Percentiles rank a stretch among this genome's conserved stretches.
Evolutionary conservation across 2,113 vertebrate species (phyloP).

Genomic region (Ovis aries): ARS-UI_Ramb_v3.0 NC_056057.1:84305001-84305500

Average conservation of each 20-base stretch:
- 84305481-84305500: too few species aligned
- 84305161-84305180: not conserved
- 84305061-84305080: too few species aligned
- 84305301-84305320: not conserved
- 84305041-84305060: not conserved
- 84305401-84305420: too few species aligned
- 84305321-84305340: not conserved
- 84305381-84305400: not conserved
- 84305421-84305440: too few species aligned
- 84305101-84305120: not conserved
- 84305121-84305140: not conserved
- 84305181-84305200: not conserved
- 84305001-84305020: fast-evolving
- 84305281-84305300: not conserved
- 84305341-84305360: not conserved
- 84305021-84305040: not conserved
- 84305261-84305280: not conserved
- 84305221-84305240: not conserved
- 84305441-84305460: too few species aligned
- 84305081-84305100: not conserved
- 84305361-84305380: not conserved
- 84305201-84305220: fast-evolving
- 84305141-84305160: not conserved
- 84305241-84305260: too few species aligned
- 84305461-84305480: too few species aligned